Evolutionary conservation across 2,113 vertebrate genomes (phyloP), one percentile per base, ranked within the genome.

Genomic region (Potamarius usumacintae): DNA sequence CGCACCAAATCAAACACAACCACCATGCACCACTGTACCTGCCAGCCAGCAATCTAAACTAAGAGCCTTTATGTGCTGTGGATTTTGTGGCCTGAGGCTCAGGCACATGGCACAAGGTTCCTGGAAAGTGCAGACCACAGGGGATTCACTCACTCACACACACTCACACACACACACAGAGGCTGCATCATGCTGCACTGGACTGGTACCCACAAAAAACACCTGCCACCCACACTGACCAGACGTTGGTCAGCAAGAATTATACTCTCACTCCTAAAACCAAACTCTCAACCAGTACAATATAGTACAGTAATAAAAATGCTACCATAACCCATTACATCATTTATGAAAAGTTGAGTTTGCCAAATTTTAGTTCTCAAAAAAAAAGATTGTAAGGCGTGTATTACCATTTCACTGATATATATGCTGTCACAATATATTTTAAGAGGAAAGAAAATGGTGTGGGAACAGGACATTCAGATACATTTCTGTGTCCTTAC

Each of bases 11-110:
- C 63, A 85, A 76, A 77, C 81, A 86, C 77, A 78, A 63, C 83
- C 83, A 8, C 79, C 52, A 55, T 79, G 57, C 86, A 85, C 58
- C 4, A 50, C 86, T 84, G 84, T 74, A 88, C 88, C 89, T 90
- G 90, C 89, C 90, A 88, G 89, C 88, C 82, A 83, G 84, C 25
- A 80, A 77, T 50, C 90, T 27, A 65, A 90, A 92, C 92, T 92
- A 78, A 89, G 88, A 67, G 85, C 90, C 92, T 92, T 89, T 86
- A 88, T 92, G 87, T 82, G 88, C 92, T 90, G 92, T 89, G 91
- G 91, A 85, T 72, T 91, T 85, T 92, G 94, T 90, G 93, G 93
- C 89, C 91, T 92, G 88, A 91, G 91, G 92, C 87, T 92, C 91
- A 81, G 90, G 90, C 89, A 72, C 89, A 79, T 87, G 69, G 90